A percentile compares a stretch with the other conserved stretches of the same genome.
These are phyloP conservation scores for Pampusana beccarii DNA, from an alignment of 2,113 vertebrate genomes.

Conservation along the genomic window DNA sequence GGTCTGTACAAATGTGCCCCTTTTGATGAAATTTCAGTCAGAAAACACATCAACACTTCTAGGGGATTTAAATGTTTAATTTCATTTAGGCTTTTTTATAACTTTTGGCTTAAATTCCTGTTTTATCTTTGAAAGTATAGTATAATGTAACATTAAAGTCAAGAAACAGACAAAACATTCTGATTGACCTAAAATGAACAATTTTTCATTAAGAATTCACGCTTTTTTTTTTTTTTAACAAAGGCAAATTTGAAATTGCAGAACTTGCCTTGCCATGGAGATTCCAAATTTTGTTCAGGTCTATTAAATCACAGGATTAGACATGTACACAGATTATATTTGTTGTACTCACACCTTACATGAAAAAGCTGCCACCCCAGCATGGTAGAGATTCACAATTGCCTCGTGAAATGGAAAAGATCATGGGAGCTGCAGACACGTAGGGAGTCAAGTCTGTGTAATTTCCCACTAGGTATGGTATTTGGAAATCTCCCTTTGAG, in stretches of 20 bases:
- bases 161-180: background rate
- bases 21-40: slow-evolving; percentile 32
- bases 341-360: background rate
- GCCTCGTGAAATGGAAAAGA: slow-evolving; percentile 12
- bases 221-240: background rate
- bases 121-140: background rate
- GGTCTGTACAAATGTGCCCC: background rate
- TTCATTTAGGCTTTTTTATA: slow-evolving; percentile 29
- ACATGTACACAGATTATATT: background rate
- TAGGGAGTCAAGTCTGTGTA: background rate
- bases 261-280: background rate
- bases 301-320: background rate
- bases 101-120: background rate
- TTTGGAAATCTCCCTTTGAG: slow-evolving; percentile 23
- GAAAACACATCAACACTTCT: slow-evolving; percentile 25
- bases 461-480: background rate
- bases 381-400: background rate
- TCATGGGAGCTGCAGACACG: background rate
- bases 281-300: background rate
- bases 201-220: background rate
- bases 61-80: background rate
- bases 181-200: background rate
- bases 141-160: background rate
- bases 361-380: background rate
- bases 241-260: background rate